phyloP scores from a whole-genome alignment of 1,140 invertebrate species.

The Drosophila subpulchrella region DNA sequence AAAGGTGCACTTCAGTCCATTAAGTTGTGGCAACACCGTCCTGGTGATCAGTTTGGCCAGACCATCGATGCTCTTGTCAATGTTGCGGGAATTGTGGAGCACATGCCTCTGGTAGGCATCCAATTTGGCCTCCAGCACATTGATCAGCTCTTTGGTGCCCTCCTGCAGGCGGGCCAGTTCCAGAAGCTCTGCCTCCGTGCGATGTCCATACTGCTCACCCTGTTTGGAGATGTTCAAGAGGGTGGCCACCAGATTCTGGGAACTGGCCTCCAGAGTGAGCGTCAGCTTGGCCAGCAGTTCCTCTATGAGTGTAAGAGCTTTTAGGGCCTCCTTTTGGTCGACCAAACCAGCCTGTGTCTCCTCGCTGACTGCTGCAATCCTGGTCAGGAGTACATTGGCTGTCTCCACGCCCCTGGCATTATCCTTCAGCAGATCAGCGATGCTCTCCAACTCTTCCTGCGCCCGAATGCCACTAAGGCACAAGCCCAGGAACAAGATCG shows the following conservation, averaged over 20 bases:
- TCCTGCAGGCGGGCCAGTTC: constrained; percentile 36
- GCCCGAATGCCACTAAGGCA: constrained; percentile 1
- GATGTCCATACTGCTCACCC: constrained; percentile 24
- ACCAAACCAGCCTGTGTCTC: constrained; percentile 32
- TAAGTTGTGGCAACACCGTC: constrained; percentile 54
- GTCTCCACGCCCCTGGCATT: constrained; percentile 42
- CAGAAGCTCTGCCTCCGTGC: constrained; percentile 30
- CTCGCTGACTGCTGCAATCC: constrained; percentile 33
- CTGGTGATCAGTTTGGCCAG: constrained; percentile 61
- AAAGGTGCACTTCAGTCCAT: constrained; percentile 64
- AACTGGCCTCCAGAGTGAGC: constrained; percentile 16
- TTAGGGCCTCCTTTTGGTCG: constrained; percentile 42
- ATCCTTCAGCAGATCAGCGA: constrained; percentile 26
- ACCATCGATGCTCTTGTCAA: constrained; percentile 50
- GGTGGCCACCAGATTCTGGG: constrained; percentile 34
- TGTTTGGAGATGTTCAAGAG: constrained; percentile 33
- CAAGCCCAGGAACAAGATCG: constrained; percentile 31
- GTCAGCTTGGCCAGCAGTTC: constrained; percentile 28
- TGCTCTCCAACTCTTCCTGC: constrained; percentile 1
- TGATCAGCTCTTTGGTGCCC: constrained; percentile 42
- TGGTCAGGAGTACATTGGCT: constrained; percentile 26
- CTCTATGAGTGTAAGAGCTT: constrained; percentile 30
- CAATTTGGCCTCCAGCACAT: constrained; percentile 43
- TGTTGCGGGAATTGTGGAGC: constrained; percentile 37
- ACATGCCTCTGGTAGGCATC: constrained; percentile 57